These are phyloP conservation scores for Rhynchotus rufescens DNA, from an alignment of 2,797 vertebrate species.

Conservation along the genomic window DNA sequence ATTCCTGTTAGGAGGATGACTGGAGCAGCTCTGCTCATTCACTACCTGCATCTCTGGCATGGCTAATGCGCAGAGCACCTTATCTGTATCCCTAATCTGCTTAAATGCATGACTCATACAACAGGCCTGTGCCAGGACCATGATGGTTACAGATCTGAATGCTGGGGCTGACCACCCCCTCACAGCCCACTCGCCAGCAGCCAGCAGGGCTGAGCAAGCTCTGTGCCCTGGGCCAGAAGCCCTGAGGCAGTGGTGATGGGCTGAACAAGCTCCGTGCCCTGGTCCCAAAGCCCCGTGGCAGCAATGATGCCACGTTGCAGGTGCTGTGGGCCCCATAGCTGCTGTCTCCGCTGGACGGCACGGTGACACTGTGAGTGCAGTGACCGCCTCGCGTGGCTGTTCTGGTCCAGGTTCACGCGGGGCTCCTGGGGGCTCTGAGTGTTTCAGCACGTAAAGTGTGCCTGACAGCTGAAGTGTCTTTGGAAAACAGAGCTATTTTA, in stretches of 20 bases:
- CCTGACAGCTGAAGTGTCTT: background rate
- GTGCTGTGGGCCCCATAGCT: background rate
- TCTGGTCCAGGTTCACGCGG: background rate
- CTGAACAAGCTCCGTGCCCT: rapidly evolving
- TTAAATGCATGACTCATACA: constrained; percentile 59
- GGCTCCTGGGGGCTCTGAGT: background rate
- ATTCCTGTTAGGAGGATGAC: constrained; percentile 23
- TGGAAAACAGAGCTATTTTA: background rate
- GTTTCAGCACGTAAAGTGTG: background rate
- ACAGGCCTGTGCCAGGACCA: background rate
- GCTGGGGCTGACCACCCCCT: background rate
- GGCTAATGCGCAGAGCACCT: background rate
- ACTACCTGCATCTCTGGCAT: constrained; percentile 15
- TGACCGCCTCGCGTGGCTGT: background rate
- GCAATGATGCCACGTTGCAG: rapidly evolving
- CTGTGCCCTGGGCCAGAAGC: rapidly evolving
- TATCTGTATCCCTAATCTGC: constrained; percentile 48
- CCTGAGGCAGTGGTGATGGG: rapidly evolving
- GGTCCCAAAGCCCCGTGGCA: background rate
- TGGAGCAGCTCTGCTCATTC: constrained; percentile 10
- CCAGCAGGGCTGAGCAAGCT: rapidly evolving
- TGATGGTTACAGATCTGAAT: background rate
- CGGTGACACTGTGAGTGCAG: background rate
- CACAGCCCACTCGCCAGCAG: background rate
- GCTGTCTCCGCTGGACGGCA: rapidly evolving